Percentiles rank a stretch among this genome's conserved stretches.
phyloP scores from a whole-genome alignment of 2,888 invertebrate species.

The Nephrotoma appendiculata region DNA sequence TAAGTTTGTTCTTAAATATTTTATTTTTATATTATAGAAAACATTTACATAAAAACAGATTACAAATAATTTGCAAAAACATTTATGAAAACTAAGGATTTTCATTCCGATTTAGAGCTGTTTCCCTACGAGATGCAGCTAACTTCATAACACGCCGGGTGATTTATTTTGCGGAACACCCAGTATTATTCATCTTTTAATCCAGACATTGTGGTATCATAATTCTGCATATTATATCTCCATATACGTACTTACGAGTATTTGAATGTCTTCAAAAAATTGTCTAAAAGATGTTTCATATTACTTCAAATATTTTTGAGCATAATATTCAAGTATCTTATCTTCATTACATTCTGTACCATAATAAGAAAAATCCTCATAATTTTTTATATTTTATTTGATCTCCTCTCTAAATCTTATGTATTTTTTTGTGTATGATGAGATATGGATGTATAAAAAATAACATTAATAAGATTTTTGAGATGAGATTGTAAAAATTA shows the following conservation, averaged over 20 bases:
- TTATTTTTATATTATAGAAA: too few species aligned
- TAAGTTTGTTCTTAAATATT: too few species aligned
- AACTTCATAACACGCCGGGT: too few species aligned
- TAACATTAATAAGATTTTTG: neutral
- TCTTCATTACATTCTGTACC: neutral
- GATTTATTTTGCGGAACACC: too few species aligned
- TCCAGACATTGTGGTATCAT: neutral
- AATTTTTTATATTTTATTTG: neutral
- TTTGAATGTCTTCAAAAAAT: neutral
- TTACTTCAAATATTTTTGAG: neutral
- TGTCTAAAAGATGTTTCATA: neutral
- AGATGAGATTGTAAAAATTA: neutral
- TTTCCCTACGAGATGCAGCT: too few species aligned
- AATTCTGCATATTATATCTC: neutral
- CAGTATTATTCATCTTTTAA: too few species aligned
- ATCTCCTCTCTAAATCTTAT: neutral
- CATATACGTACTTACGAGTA: neutral
- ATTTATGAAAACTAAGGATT: too few species aligned
- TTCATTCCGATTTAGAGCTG: too few species aligned
- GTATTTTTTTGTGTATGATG: neutral
- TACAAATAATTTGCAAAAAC: too few species aligned
- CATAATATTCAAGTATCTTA: neutral
- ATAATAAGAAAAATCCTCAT: neutral
- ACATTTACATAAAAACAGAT: too few species aligned
- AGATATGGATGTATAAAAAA: neutral